Evolutionary conservation across 2,888 invertebrate genomes (phyloP), one percentile per base, ranked within the genome.

Genomic region (Aspidapion aeneum): DNA sequence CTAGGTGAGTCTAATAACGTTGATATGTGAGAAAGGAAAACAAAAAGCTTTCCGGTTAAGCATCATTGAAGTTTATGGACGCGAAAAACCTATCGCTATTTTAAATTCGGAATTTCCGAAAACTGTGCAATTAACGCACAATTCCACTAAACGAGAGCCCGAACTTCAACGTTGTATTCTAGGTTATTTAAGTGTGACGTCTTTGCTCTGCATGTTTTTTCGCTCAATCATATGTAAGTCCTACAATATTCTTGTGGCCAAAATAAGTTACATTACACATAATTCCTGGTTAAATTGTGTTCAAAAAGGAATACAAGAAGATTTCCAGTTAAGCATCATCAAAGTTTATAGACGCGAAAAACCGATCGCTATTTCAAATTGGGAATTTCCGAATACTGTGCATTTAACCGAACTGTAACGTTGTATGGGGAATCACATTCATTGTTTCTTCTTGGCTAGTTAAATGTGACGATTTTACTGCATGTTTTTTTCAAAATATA

Each of bases 141-240:
- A 65, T 58, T 63, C 65, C 19, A 67, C 67, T 17, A 63, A 67
- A 58, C 20, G 67, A 18, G 65, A 67, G 51, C 63, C 63, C 1
- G 67, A 65, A 57, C 21, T 65, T 17, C 63, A 65, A 48, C 59
- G 22, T 16, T 59, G 67, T 16, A 20, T 1, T 67, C 67, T 1
- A 61, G 65, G 67, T 64, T 1, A 61, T 63, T 64, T 59, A 48
- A 9, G 9, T 48, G n/a, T 12, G n/a, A 48, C 49, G 9, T 48
- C 49, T n/a, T n/a, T n/a, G n/a, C n/a, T n/a, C n/a, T n/a, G n/a
- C n/a, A n/a, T n/a, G n/a, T n/a, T n/a, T n/a, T n/a, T n/a, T n/a
- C n/a, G n/a, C n/a, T n/a, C n/a, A n/a, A n/a, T n/a, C n/a, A n/a
- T n/a, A n/a, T n/a, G n/a, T n/a, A n/a, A n/a, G n/a, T n/a, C n/a